Percentiles rank a stretch among this genome's conserved stretches.
These are phyloP conservation scores for Isotomurus palustris DNA, from an alignment of 2,888 invertebrate species.

Conservation along the genomic window DNA sequence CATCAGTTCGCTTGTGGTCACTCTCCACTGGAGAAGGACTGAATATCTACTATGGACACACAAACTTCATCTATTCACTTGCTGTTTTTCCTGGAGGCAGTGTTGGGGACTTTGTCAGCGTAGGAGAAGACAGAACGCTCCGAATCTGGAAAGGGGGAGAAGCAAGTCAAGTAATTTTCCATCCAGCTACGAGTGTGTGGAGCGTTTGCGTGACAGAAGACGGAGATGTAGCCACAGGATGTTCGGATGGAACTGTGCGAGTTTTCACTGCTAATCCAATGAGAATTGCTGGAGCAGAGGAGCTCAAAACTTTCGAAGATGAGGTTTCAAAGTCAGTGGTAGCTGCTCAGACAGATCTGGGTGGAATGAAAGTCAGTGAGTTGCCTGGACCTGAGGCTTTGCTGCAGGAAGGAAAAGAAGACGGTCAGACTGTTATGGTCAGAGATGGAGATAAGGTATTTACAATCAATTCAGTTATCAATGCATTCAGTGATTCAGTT, in stretches of 20 bases:
- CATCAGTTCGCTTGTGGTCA: slow-evolving; percentile 76
- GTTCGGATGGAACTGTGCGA: slow-evolving; percentile 79
- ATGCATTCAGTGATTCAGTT: too few relatives aligned
- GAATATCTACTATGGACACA: slow-evolving; percentile 72
- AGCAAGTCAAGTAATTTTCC: slow-evolving; percentile 53
- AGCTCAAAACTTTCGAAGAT: slow-evolving; percentile 64
- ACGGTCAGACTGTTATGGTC: slow-evolving; percentile 82
- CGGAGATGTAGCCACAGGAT: slow-evolving; percentile 83
- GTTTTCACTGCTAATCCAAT: slow-evolving; percentile 72
- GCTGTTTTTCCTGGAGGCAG: slow-evolving; percentile 50
- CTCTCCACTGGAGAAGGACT: slow-evolving; percentile 70
- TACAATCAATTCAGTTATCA: too few relatives aligned
- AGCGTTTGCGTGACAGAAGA: slow-evolving; percentile 71
- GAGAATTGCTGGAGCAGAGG: slow-evolving; percentile 63
- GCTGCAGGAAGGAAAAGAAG: slow-evolving; percentile 67
- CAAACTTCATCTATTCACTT: slow-evolving; percentile 81
- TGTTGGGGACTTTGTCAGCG: slow-evolving; percentile 67
- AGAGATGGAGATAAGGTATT: slow-evolving; percentile 60
- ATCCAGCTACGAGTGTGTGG: slow-evolving; percentile 91
- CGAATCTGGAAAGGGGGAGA: slow-evolving; percentile 70
- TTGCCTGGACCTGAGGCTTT: slow-evolving; percentile 76
- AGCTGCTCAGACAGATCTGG: slow-evolving; percentile 66
- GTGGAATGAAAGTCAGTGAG: slow-evolving; percentile 80
- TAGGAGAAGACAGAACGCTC: slow-evolving; percentile 83
- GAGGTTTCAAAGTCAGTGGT: slow-evolving; percentile 63